phyloP scores from a whole-genome alignment of 2,888 invertebrate species.

The Charanyca ferruginea region DNA sequence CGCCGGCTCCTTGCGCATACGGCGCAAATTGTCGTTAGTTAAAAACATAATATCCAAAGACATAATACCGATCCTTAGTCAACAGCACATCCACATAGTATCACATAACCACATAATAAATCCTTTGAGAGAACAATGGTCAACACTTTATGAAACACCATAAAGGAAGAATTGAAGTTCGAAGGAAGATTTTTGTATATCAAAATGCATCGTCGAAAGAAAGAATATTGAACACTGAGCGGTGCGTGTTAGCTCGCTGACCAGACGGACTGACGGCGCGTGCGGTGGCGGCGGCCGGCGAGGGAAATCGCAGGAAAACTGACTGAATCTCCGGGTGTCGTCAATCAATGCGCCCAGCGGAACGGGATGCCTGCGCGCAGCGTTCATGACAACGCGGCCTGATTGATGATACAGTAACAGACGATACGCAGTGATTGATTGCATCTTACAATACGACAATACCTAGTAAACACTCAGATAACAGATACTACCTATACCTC shows the following conservation, averaged over 20 bases:
- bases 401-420: slow-evolving; percentile 48
- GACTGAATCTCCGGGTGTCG: slow-evolving; percentile 67
- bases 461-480: slow-evolving; percentile 9
- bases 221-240: slow-evolving; percentile 65
- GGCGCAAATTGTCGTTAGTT: slow-evolving; percentile 88
- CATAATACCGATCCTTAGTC: slow-evolving; percentile 75
- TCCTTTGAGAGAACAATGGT: slow-evolving; percentile 67
- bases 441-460: slow-evolving; percentile 24
- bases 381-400: slow-evolving; percentile 37
- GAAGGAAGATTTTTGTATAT: slow-evolving; percentile 79
- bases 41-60: slow-evolving; percentile 90
- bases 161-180: slow-evolving; percentile 77
- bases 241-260: slow-evolving; percentile 78
- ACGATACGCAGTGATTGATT: slow-evolving; percentile 47
- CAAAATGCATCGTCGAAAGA: slow-evolving; percentile 88
- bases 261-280: slow-evolving; percentile 77
- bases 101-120: slow-evolving; percentile 73
- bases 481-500: not conserved
- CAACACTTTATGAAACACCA: slow-evolving; percentile 78
- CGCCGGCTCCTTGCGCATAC: slow-evolving; percentile 87
- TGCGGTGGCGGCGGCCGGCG: slow-evolving; percentile 66
- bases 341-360: slow-evolving; percentile 77
- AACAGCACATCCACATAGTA: slow-evolving; percentile 67
- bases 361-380: slow-evolving; percentile 73
- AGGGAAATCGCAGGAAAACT: slow-evolving; percentile 88